Base-by-base conservation (phyloP, 2,113 vertebrate species). In the Nycticryphes semicollaris region DNA sequence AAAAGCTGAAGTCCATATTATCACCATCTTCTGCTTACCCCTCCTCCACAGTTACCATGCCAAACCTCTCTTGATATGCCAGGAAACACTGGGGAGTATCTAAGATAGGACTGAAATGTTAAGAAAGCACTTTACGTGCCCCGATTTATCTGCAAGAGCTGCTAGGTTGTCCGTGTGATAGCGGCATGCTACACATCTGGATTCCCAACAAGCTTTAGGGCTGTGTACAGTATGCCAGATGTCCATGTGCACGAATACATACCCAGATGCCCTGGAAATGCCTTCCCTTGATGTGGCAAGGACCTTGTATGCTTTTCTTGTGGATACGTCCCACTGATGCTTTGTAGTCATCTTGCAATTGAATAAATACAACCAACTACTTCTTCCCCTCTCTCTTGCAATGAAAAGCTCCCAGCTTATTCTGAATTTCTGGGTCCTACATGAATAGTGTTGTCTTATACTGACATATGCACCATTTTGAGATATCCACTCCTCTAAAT, bases 31-130 rank as follows among this genome's bases (percentile, higher is more conserved):
- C 70, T 87, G 47, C 45, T 84, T 30, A 78, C 74, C 90, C 89
- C 86, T 92, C 90, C 87, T 96, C 77, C 60, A 72, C 80, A 45
- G 37, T 89, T 92, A 90, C 33, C 25, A 20, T 45, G 93, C 97
- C 97, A 97, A 97, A 79, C n/a, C 54, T 77, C 82, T 96, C 85
- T 97, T 37, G 41, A 87, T 95, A 97, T 93, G 97, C 96, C 80
- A 78, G 79, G 95, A 97, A 97, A 96, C 94, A 96, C 83, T 47
- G 88, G 68, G 87, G 72, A 94, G 63, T 96, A 88, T 75, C 92
- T 95, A 35, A 74, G 59, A 51, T 50, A 93, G 93, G 66, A 75
- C 35, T 62, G 87, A 79, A 96, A 87, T 74, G 50, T 80, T 85
- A 86, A 94, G 59, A 93, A 91, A 95, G 90, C 67, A 59, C 10